phyloP scores from a whole-genome alignment of 1,140 invertebrate species.

The Wiebesia pumilae region DNA sequence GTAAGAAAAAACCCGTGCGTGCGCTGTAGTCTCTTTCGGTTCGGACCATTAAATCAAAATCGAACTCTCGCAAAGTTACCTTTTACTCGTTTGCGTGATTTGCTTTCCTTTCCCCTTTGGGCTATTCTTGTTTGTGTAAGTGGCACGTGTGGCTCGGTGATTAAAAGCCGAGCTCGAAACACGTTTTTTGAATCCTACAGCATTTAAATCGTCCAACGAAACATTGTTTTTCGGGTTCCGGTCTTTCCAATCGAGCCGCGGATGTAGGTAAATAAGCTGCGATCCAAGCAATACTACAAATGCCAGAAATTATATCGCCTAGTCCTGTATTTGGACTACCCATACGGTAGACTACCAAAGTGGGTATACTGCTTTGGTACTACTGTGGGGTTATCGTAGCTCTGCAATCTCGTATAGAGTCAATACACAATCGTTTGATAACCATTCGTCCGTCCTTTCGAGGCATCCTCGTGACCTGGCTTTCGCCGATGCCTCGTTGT shows the following conservation, averaged over 20 bases:
- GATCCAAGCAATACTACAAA: too few relatives aligned
- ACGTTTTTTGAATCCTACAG: too few relatives aligned
- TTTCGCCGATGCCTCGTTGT: conserved; percentile 1
- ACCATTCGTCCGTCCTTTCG: too few relatives aligned
- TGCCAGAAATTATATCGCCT: too few relatives aligned
- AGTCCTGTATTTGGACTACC: too few relatives aligned
- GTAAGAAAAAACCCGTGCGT: neutral
- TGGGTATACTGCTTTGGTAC: too few relatives aligned
- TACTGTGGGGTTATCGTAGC: too few relatives aligned
- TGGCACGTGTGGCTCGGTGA: neutral
- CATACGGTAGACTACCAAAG: too few relatives aligned
- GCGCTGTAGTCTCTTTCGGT: too few relatives aligned
- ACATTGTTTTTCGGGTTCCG: neutral
- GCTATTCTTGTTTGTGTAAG: neutral
- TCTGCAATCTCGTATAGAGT: too few relatives aligned
- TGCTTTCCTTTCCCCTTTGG: neutral
- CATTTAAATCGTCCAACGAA: neutral
- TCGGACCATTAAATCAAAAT: conserved; percentile 36
- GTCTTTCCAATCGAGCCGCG: neutral
- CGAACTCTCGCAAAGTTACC: neutral
- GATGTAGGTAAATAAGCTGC: neutral
- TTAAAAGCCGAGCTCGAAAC: neutral
- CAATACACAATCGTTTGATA: too few relatives aligned
- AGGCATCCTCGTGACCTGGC: conserved; percentile 18
- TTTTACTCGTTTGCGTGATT: neutral